Conservation (phyloP, 1,140 invertebrate genomes). For the Maconellicoccus hirsutus region DNA sequence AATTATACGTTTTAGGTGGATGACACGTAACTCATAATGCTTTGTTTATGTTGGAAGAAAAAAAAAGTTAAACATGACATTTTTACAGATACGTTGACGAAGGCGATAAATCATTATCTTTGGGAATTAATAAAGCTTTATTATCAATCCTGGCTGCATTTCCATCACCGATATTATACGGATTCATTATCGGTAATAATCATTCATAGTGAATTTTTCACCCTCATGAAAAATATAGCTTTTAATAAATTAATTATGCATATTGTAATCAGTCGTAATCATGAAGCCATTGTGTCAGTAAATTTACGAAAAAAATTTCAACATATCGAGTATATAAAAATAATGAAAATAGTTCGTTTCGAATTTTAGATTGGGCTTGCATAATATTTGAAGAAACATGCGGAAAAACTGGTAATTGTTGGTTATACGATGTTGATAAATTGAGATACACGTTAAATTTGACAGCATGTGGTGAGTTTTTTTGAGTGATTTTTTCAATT, state of each 20-base stretch:
- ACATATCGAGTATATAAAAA: too few relatives aligned
- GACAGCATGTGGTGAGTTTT: slow-evolving; percentile 39
- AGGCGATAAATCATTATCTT: slow-evolving; percentile 51
- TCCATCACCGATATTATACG: slow-evolving; percentile 53
- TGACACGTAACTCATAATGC: not conserved
- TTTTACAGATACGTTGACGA: slow-evolving; percentile 43
- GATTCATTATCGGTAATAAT: slow-evolving; percentile 45
- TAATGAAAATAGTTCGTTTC: too few relatives aligned
- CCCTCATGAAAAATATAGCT: not conserved
- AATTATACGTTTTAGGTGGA: slow-evolving; percentile 32
- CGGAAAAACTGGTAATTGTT: slow-evolving; percentile 47
- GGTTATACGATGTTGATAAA: slow-evolving; percentile 46
- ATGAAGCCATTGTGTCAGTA: not conserved
- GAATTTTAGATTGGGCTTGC: slow-evolving; percentile 43
- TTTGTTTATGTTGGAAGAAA: not conserved
- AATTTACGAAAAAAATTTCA: not conserved
- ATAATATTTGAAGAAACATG: slow-evolving; percentile 52
- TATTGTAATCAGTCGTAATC: not conserved
- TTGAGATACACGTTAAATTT: slow-evolving; percentile 47
- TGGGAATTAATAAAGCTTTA: slow-evolving; percentile 47
- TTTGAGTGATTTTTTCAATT: not conserved
- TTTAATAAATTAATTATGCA: not conserved
- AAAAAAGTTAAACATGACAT: not conserved
- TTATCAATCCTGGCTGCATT: slow-evolving; percentile 52
- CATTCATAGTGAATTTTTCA: too few relatives aligned